A percentile compares a stretch with the other conserved stretches of the same genome.
Conservation (phyloP, 1,140 invertebrate species). For the Drepana arcuata region DNA sequence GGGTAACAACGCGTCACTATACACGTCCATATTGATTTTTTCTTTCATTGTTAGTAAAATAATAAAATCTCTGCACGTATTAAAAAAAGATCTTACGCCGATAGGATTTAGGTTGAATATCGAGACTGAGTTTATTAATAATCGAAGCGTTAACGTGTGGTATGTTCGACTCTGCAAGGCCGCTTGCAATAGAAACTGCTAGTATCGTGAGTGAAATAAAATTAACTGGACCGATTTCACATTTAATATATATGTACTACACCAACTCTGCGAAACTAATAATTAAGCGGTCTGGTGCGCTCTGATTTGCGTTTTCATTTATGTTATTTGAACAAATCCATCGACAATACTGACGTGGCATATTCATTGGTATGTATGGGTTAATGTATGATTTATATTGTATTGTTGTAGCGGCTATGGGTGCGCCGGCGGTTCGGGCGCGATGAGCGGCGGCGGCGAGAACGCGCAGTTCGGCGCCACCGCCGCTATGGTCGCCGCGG, state of each 20-base stretch:
- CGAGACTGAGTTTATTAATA: conserved; percentile 66
- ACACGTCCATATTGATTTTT: conserved; percentile 68
- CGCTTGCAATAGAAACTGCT: conserved; percentile 68
- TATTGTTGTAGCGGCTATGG: conserved; percentile 63
- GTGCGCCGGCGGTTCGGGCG: conserved; percentile 67
- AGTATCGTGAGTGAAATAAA: conserved; percentile 61
- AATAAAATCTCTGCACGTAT: conserved; percentile 51
- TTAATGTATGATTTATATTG: conserved; percentile 1
- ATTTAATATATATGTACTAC: conserved; percentile 32
- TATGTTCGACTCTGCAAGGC: conserved; percentile 65
- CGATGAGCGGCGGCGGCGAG: conserved; percentile 71
- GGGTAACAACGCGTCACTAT: conserved; percentile 68
- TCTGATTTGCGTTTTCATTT: too few species aligned
- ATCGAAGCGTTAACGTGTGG: conserved; percentile 68
- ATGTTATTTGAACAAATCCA: too few species aligned
- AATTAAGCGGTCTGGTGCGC: too few species aligned
- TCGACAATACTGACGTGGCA: too few species aligned
- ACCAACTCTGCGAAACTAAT: too few species aligned
- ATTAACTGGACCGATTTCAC: conserved; percentile 50
- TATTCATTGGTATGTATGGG: background rate
- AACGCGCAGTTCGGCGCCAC: conserved; percentile 68
- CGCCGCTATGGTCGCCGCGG: conserved; percentile 68
- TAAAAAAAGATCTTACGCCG: conserved; percentile 57
- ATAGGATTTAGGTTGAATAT: conserved; percentile 66
- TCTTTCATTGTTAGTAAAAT: conserved; percentile 67